A percentile compares a stretch with the other conserved stretches of the same genome.
phyloP scores from a whole-genome alignment of 2,888 invertebrate species.

The Athetis lepigone region DNA sequence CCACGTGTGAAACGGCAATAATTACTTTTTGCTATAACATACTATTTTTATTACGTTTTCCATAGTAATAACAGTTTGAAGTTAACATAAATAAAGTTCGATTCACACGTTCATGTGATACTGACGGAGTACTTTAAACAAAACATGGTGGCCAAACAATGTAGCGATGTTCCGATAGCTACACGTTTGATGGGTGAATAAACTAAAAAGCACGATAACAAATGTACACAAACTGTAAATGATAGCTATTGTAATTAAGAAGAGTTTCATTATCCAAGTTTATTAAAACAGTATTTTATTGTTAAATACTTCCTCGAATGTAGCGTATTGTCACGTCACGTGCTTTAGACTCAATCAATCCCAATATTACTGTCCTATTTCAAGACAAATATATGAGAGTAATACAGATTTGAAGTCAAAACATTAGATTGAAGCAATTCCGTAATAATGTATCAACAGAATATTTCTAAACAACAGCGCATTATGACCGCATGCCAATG shows the following conservation, averaged over 20 bases:
- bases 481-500: no score
- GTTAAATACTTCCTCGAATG: constrained; percentile 24
- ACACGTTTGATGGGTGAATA: constrained; percentile 14
- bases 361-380: constrained; percentile 1
- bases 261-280: not conserved
- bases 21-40: constrained; percentile 39
- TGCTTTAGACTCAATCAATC: constrained; percentile 7
- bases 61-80: constrained; percentile 50
- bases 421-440: constrained; percentile 36
- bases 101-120: constrained; percentile 56
- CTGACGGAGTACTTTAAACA: constrained; percentile 42
- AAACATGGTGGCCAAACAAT: constrained; percentile 37
- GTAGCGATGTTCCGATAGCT: constrained; percentile 15
- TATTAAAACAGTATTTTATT: constrained; percentile 17
- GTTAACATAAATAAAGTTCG: constrained; percentile 46
- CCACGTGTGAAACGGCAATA: constrained; percentile 44
- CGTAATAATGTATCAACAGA: no score
- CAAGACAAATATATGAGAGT: not conserved
- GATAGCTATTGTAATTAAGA: constrained; percentile 13
- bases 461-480: no score
- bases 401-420: constrained; percentile 14
- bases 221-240: constrained; percentile 1
- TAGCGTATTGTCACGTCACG: constrained; percentile 7
- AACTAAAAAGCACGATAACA: constrained; percentile 16
- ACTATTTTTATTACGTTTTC: constrained; percentile 57